Evolutionary conservation across 2,113 vertebrate genomes (phyloP), one percentile per base, ranked within the genome.

Genomic region (Gila orcuttii): DNA sequence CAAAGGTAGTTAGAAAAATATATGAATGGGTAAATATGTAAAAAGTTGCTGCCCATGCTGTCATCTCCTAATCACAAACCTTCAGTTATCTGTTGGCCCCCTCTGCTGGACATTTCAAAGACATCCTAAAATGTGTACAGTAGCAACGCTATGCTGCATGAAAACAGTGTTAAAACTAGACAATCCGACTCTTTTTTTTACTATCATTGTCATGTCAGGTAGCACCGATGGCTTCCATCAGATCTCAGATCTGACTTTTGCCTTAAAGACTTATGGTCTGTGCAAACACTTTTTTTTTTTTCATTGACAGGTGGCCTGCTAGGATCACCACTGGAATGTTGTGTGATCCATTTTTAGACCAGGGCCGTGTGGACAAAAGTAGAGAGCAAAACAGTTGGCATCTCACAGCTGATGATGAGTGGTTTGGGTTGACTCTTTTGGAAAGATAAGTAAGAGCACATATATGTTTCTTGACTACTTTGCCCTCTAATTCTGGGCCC

Each of bases 91-190:
- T 45, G 83, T 42, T 83, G 68, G 50, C 84, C n/a, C 87, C 87
- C 68, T 78, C 87, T 86, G 62, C 87, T 83, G 87, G 69, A 39
- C 39, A 23, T 9, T 36, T 75, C 2, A 55, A 47, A 17, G 28
- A 55, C 21, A 52, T 31, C 17, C 47, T 45, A 21, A 8, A 31
- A 81, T 39, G 1, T 19, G 25, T 19, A 28, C 10, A 31, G 17
- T 31, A 52, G 6, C 12, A 25, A 68, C 11, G 9, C 5, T 50
- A 47, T 57, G 52, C 6, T 57, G 52, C 19, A 57, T 21, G 19
- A 45, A 47, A 42, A 42, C 57, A 39, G 4, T 64, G 36, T 45
- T 25, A 36, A 64, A 80, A 11, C 33, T 25, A 2, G 11, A 76
- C 15, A 45, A 7, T 66, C 15, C 15, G 19, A 21, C n/a, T 66